phyloP scores from a whole-genome alignment of 1,140 invertebrate genomes.

The Pseudomyrmex sp. region DNA sequence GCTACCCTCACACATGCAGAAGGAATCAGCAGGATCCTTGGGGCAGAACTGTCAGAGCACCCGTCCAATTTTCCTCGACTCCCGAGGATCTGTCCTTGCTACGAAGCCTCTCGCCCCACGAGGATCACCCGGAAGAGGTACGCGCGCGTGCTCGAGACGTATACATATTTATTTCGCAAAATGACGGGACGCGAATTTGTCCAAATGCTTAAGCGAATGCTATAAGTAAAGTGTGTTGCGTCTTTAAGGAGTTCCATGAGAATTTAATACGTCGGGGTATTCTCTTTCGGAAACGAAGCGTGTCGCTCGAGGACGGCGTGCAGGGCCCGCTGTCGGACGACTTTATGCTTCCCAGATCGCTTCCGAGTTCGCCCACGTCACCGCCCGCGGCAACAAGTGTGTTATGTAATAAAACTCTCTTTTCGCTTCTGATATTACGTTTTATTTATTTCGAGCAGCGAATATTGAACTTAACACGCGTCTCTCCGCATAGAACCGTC shows the following conservation, averaged over 20 bases:
- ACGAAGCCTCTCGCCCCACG: conserved; percentile 75
- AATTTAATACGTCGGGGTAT: conserved; percentile 89
- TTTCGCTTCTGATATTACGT: neutral
- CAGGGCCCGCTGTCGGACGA: conserved; percentile 79
- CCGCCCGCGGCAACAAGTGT: conserved; percentile 73
- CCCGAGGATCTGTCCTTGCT: conserved; percentile 83
- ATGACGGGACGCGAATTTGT: neutral
- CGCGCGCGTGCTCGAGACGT: neutral
- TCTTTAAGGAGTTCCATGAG: conserved; percentile 90
- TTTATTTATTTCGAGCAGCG: neutral
- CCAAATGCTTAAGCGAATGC: neutral
- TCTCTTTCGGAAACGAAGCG: conserved; percentile 89
- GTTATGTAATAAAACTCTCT: neutral
- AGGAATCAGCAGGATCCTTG: conserved; percentile 83
- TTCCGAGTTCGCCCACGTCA: conserved; percentile 83
- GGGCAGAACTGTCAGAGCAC: conserved; percentile 78
- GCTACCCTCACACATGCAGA: conserved; percentile 83
- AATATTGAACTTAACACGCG: too few species aligned
- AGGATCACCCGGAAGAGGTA: conserved; percentile 83
- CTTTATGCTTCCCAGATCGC: conserved; percentile 81
- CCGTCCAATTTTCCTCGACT: conserved; percentile 84
- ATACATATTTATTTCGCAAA: neutral
- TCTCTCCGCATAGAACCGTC: too few species aligned
- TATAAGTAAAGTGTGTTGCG: neutral
- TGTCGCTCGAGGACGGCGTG: conserved; percentile 88